Percentiles rank a stretch among this genome's conserved stretches.
phyloP scores from a whole-genome alignment of 1,140 invertebrate genomes.

The Aphelenchoides avenae region DNA sequence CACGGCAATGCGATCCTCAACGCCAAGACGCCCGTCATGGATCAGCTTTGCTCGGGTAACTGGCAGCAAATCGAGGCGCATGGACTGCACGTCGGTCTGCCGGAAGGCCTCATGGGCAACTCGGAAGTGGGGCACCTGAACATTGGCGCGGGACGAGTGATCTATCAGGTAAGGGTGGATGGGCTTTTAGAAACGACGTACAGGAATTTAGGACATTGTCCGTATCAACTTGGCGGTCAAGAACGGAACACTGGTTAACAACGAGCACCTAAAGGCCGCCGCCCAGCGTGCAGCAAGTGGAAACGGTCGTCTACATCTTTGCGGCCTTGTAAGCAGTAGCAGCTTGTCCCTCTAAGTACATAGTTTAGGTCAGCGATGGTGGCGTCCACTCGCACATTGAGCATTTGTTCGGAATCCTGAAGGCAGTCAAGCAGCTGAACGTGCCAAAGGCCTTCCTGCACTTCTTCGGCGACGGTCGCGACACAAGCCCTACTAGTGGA shows the following conservation, averaged over 20 bases:
- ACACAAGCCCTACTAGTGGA: conserved; percentile 62
- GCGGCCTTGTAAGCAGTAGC: conserved; percentile 53
- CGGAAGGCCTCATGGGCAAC: conserved; percentile 64
- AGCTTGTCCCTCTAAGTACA: conserved; percentile 2
- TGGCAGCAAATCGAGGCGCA: conserved; percentile 62
- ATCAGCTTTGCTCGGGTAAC: conserved; percentile 59
- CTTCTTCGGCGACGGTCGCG: conserved; percentile 63
- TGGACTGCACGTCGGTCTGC: conserved; percentile 62
- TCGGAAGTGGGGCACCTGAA: conserved; percentile 65
- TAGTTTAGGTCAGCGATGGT: conserved; percentile 61
- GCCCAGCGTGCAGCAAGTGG: conserved; percentile 59
- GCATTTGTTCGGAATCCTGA: conserved; percentile 61
- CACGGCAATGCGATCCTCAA: conserved; percentile 61
- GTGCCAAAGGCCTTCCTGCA: conserved; percentile 63
- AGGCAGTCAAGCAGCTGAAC: conserved; percentile 59
- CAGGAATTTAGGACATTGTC: conserved; percentile 60
- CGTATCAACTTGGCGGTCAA: conserved; percentile 61
- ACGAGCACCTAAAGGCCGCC: conserved; percentile 58
- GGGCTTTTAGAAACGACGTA: conserved; percentile 5
- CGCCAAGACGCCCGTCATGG: conserved; percentile 62
- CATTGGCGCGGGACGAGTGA: conserved; percentile 63
- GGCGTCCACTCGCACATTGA: conserved; percentile 64
- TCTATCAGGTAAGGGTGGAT: conserved; percentile 61
- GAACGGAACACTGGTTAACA: conserved; percentile 59
- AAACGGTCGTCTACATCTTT: conserved; percentile 61